phyloP scores from a whole-genome alignment of 1,140 invertebrate species.

The Achatina immaculata region DNA sequence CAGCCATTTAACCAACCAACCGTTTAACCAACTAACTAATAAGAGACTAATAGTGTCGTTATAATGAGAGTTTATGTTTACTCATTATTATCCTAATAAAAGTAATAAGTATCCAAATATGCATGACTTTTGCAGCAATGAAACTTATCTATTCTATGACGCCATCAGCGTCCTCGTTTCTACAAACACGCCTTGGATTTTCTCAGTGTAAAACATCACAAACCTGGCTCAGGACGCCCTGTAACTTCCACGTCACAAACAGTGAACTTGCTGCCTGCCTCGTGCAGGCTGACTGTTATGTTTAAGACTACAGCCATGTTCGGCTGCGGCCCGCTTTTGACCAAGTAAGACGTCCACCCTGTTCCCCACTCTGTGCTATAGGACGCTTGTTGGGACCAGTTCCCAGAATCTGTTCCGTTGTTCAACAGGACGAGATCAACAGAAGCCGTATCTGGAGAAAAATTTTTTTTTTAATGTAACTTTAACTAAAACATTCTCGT shows the following conservation, averaged over 20 bases:
- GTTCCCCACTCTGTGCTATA: background rate
- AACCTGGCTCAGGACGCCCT: background rate
- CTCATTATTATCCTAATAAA: too few species aligned
- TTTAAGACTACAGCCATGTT: background rate
- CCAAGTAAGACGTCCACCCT: background rate
- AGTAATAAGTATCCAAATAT: too few species aligned
- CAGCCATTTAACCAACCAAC: too few species aligned
- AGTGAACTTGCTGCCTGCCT: background rate
- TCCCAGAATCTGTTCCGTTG: background rate
- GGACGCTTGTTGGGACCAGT: background rate
- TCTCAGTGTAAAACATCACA: too few species aligned
- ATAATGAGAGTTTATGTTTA: too few species aligned
- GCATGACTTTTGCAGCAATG: too few species aligned
- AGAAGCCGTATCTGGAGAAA: background rate
- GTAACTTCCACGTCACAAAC: background rate
- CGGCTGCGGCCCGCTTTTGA: background rate
- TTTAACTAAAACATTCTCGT: too few species aligned
- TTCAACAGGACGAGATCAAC: background rate
- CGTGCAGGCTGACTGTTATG: background rate
- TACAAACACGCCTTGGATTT: too few species aligned
- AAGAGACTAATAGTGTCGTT: too few species aligned
- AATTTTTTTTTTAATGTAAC: background rate
- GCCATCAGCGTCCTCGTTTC: too few species aligned
- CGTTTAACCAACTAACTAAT: too few species aligned
- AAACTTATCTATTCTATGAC: too few species aligned